Conservation (phyloP, 2,797 vertebrate species). For the Sebastes elongatus region DNA sequence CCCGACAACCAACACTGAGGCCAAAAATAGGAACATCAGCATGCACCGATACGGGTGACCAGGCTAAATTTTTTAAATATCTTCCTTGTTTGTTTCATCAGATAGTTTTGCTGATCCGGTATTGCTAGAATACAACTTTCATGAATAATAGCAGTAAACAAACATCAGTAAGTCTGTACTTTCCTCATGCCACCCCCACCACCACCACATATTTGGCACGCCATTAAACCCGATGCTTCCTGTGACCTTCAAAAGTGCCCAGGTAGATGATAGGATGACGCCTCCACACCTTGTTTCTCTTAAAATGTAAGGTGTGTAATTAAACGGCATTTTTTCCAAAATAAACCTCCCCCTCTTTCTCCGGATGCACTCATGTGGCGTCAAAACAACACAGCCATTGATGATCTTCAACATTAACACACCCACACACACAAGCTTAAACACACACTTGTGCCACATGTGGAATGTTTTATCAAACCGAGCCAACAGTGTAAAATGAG, state of each 20-base stretch:
- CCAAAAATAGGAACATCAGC: not conserved
- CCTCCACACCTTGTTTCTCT: not conserved
- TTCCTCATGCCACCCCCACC: not conserved
- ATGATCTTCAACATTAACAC: slow-evolving; percentile 16
- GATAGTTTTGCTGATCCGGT: not conserved
- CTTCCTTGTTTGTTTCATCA: not conserved
- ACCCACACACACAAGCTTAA: slow-evolving; percentile 17
- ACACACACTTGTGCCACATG: not conserved
- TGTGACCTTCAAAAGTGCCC: not conserved
- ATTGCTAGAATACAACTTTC: not conserved
- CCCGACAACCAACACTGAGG: not conserved
- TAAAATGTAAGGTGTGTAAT: not conserved
- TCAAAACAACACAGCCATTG: not conserved
- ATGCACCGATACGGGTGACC: not conserved
- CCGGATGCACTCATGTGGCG: accelerated
- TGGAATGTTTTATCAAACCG: slow-evolving; percentile 26
- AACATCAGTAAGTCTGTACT: not conserved
- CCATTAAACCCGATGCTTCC: not conserved
- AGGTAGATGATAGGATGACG: not conserved
- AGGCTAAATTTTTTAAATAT: not conserved
- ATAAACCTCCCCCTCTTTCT: not conserved
- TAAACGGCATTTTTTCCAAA: not conserved
- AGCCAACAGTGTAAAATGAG: not conserved
- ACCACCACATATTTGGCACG: not conserved
- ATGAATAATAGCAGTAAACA: not conserved